Base-by-base conservation (phyloP, 2,888 invertebrate genomes). In the Hipparchia semele region DNA sequence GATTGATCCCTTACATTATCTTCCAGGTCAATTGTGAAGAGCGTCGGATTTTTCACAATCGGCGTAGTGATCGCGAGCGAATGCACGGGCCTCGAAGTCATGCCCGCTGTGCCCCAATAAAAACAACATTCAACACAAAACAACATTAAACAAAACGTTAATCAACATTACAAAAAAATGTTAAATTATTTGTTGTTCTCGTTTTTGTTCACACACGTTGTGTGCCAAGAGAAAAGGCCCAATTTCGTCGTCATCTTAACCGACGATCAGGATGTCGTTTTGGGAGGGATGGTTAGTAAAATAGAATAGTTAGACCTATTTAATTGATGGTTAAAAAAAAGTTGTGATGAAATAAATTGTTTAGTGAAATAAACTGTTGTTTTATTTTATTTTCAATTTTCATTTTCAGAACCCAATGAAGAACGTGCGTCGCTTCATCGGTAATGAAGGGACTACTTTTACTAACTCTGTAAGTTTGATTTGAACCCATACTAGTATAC, bases 221-320 rank as follows among this genome's bases (percentile, higher is more conserved):
- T 77, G 70, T 84, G 87, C 77, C 83, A 82, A 67, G 80, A 80
- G 58, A 81, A 74, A 56, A 86, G 82, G 81, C 96, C 97, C 49
- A 98, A 98, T 90, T 96, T 98, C 83, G 94, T 98, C 64, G 83
- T 98, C 58, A 94, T 98, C 79, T 82, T 98, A 69, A 97, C 97
- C 0, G 98, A 98, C 86, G 98, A 98, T 90, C 98, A 98, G 87
- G 98, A 98, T 93, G 90, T 95, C 3, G 90, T 95, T n/a, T 89
- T 98, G 67, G 96, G 96, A 85, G 96, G 97, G 68, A 95, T 97
- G 95, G 97, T 97, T 94, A 94, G 94, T 94, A 84, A 72, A 78
- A 77, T 77, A 78, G 78, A 80, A 76, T 75, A 75, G 66, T 71
- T 6, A 10, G 0, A 9, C 8, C 5, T 9, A 65, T 10, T 53